phyloP scores from a whole-genome alignment of 1,140 invertebrate species.

The Camponotus vicinus region DNA sequence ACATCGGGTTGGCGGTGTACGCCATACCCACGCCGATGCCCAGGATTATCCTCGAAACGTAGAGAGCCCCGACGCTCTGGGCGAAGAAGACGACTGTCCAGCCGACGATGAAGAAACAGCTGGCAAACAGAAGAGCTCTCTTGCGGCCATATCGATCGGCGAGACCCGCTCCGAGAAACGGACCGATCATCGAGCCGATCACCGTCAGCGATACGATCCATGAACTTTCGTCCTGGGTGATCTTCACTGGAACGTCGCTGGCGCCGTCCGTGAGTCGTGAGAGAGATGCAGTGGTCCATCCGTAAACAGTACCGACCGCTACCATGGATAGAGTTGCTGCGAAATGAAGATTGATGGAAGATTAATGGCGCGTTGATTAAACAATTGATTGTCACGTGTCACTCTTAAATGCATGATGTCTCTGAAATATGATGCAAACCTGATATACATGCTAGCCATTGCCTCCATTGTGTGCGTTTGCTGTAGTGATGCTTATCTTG shows the following conservation, averaged over 20 bases:
- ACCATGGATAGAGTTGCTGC: constrained; percentile 85
- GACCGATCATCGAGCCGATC: constrained; percentile 85
- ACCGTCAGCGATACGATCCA: constrained; percentile 84
- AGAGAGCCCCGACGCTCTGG: constrained; percentile 85
- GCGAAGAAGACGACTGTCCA: constrained; percentile 90
- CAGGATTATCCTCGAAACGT: constrained; percentile 87
- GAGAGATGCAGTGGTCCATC: constrained; percentile 83
- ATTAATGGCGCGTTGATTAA: constrained; percentile 16
- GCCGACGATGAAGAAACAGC: constrained; percentile 89
- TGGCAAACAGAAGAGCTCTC: constrained; percentile 88
- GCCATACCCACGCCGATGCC: constrained; percentile 91
- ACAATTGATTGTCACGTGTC: neutral
- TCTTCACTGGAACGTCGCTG: constrained; percentile 75
- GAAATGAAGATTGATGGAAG: constrained; percentile 48
- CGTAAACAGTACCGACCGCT: constrained; percentile 83
- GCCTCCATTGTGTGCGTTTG: constrained; percentile 80
- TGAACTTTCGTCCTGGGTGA: constrained; percentile 79
- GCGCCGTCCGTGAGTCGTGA: constrained; percentile 72
- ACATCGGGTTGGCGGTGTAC: constrained; percentile 91
- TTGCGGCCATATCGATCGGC: constrained; percentile 90
- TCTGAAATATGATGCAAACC: constrained; percentile 72
- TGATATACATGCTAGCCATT: constrained; percentile 82
- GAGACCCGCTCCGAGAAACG: constrained; percentile 83
- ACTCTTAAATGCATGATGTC: neutral
- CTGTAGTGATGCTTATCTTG: constrained; percentile 62